phyloP scores from a whole-genome alignment of 1,140 invertebrate genomes.

The Arion vulgaris region DNA sequence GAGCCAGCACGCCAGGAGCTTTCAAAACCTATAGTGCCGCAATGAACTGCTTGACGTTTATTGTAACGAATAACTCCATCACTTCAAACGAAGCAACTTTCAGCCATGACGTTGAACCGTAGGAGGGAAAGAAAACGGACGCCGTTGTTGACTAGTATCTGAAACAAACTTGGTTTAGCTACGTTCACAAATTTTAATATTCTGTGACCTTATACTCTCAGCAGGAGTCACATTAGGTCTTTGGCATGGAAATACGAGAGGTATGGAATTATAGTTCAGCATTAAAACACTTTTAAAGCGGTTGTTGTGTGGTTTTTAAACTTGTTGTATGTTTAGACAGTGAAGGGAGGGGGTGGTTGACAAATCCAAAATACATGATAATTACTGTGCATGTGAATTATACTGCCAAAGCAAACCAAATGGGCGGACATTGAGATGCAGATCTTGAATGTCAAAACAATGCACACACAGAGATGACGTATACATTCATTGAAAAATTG shows the following conservation, averaged over 20 bases:
- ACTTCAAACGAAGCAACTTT: neutral
- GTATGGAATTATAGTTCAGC: neutral
- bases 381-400: too few relatives aligned
- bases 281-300: neutral
- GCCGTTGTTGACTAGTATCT: neutral
- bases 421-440: too few relatives aligned
- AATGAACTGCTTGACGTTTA: slow-evolving; percentile 3
- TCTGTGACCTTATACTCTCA: neutral
- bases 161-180: neutral
- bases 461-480: too few relatives aligned
- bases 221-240: neutral
- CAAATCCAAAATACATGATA: too few relatives aligned
- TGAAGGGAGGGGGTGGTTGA: too few relatives aligned
- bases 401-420: too few relatives aligned
- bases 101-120: neutral
- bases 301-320: neutral
- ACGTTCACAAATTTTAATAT: neutral
- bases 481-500: too few relatives aligned
- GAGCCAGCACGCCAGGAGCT: neutral
- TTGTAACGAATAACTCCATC: slow-evolving; percentile 3
- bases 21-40: neutral
- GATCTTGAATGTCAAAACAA: too few relatives aligned
- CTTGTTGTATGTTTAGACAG: too few relatives aligned
- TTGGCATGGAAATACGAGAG: slow-evolving; percentile 3
- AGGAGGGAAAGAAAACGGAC: slow-evolving; percentile 3